Evolutionary conservation across 2,888 invertebrate genomes (phyloP), one percentile per base, ranked within the genome.

Genomic region (Brachynemurus nebulosus): DNA sequence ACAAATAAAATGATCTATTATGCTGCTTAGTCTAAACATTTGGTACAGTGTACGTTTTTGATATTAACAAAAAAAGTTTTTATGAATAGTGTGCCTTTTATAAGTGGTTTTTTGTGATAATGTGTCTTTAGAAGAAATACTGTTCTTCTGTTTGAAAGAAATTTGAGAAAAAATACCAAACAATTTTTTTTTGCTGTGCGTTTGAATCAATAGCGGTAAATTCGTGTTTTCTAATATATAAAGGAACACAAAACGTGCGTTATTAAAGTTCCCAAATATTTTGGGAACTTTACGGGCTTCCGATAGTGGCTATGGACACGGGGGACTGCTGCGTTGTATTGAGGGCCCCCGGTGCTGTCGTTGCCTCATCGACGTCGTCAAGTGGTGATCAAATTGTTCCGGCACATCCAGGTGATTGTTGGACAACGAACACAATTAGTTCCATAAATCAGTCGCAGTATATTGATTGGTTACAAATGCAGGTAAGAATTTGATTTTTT

Each of bases 331-430:
- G 63, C 52, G 54, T 62, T 44, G 54, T 62, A 44, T 40, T 48
- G 40, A 46, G 48, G 54, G 59, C 62, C 58, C 59, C 63, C 54
- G 48, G 48, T 23, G 39, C 45, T 14, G 53, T 59, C 60, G 61
- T 59, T 53, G 55, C 58, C 48, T 18, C 27, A 9, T 17, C n/a
- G 16, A 40, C 27, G 18, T 27, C 19, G 52, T 59, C 60, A 60
- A 67, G 35, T 59, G 70, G 53, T 64, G 61, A 61, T 51, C 62
- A 62, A 52, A 62, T 61, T 47, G 62, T 61, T 35, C 61, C 61
- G 44, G 61, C 61, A 23, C 62, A 61, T 55, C 59, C 59, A 34
- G 56, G 53, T 56, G 64, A 55, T 52, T 66, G 57, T 65, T 72
- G 59, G 65, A 68, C 53, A 64, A 67, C 52, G 62, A 66, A 52